A percentile compares a stretch with the other conserved stretches of the same genome.
Evolutionary conservation across 1,140 invertebrate species (phyloP).

Genomic region (Drosophila carrolli): DNA sequence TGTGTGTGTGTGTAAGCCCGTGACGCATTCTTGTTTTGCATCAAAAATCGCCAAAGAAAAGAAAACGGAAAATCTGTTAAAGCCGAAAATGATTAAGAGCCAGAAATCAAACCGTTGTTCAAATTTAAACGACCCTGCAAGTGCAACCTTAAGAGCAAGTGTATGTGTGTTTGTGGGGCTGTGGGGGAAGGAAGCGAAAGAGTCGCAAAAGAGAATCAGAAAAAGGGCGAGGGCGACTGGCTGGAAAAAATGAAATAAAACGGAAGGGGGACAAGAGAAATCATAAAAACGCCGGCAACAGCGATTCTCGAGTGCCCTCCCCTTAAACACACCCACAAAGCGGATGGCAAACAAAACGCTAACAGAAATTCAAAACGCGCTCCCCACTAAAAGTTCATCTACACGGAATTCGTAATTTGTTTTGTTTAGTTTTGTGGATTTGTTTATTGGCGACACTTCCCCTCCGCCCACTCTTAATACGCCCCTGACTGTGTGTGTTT

Average conservation of each 20-base stretch:
- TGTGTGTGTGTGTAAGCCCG: conserved; percentile 39
- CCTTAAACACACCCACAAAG: conserved; percentile 30
- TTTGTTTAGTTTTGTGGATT: conserved; percentile 74
- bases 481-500: conserved; percentile 16
- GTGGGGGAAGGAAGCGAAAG: conserved; percentile 48
- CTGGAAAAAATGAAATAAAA: conserved; percentile 40
- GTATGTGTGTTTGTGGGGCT: conserved; percentile 44
- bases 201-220: conserved; percentile 33
- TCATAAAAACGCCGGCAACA: conserved; percentile 74
- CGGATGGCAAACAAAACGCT: conserved; percentile 49
- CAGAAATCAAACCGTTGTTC: conserved; percentile 24
- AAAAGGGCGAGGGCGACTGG: conserved; percentile 69
- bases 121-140: conserved; percentile 35
- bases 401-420: conserved; percentile 78
- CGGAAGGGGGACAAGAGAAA: conserved; percentile 50
- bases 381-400: conserved; percentile 72
- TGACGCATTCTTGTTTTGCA: conserved; percentile 80
- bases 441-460: conserved; percentile 59
- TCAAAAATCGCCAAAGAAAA: conserved; percentile 53
- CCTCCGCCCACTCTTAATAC: conserved; percentile 9
- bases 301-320: conserved; percentile 70
- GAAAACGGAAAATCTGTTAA: conserved; percentile 26
- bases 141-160: conserved; percentile 55
- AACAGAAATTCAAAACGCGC: conserved; percentile 42
- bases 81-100: conserved; percentile 14